Conservation (phyloP, 2,797 vertebrate species). For the Leucoraja ocellata region DNA sequence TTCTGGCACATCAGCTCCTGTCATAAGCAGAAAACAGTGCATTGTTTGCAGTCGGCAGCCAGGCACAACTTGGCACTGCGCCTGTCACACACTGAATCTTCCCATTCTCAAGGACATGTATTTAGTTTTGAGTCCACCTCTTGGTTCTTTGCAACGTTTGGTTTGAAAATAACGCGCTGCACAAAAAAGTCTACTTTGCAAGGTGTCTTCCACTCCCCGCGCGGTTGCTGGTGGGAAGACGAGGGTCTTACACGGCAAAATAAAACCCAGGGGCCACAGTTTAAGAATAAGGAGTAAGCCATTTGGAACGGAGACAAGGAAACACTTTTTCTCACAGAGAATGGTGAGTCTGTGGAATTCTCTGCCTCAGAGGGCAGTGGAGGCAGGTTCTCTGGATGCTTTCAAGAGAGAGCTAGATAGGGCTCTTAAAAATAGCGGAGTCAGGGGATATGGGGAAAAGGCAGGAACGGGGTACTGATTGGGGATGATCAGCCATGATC, state of each 20-base stretch:
- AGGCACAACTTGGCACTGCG: conserved; percentile 3
- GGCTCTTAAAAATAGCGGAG: no score
- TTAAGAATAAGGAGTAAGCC: no score
- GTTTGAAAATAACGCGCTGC: neutral
- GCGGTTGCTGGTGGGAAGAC: neutral
- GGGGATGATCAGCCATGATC: no score
- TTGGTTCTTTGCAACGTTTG: neutral
- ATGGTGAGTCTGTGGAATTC: no score
- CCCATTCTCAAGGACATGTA: neutral
- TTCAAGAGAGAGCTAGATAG: no score
- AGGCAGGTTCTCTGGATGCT: no score
- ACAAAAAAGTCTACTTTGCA: neutral
- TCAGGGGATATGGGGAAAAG: no score
- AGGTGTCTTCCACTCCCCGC: neutral
- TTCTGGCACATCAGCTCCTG: conserved; percentile 22
- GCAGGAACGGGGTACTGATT: no score
- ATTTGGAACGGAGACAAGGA: no score
- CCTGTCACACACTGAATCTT: neutral
- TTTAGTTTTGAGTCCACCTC: no score
- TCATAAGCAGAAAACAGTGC: neutral
- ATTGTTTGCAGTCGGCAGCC: conserved; percentile 11
- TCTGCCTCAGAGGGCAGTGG: no score
- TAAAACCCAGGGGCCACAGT: neutral
- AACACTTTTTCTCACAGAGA: no score
- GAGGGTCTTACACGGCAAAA: neutral